These are phyloP conservation scores for Hirudinaria manillensis DNA, from an alignment of 2,888 invertebrate genomes.

Conservation along the genomic window DNA sequence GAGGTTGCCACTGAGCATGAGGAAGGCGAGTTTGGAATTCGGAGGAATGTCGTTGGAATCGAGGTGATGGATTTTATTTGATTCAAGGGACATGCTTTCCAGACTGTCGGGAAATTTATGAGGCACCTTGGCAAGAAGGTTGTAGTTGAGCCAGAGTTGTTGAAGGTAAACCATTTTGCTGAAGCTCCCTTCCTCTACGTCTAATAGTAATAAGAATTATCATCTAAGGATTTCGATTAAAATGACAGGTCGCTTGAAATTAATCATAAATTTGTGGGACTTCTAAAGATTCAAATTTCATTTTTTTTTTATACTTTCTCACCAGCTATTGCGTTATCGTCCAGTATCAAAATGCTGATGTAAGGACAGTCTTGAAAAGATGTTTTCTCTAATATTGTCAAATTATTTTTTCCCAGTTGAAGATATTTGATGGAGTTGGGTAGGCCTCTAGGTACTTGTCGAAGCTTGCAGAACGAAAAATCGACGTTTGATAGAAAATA, in stretches of 20 bases:
- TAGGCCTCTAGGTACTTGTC: slow-evolving; percentile 38
- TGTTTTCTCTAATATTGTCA: slow-evolving; percentile 33
- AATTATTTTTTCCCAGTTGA: slow-evolving; percentile 40
- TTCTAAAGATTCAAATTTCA: too few species aligned
- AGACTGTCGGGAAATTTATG: slow-evolving; percentile 73
- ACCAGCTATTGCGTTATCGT: slow-evolving; percentile 60
- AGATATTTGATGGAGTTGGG: slow-evolving; percentile 41
- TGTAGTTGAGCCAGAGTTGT: slow-evolving; percentile 73
- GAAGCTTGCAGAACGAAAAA: slow-evolving; percentile 39
- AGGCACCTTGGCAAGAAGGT: slow-evolving; percentile 67
- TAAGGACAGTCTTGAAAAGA: slow-evolving; percentile 51
- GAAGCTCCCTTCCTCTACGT: slow-evolving; percentile 78
- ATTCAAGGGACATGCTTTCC: slow-evolving; percentile 68
- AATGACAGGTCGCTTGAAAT: too few species aligned
- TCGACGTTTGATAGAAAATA: slow-evolving; percentile 39
- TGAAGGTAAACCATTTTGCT: slow-evolving; percentile 74
- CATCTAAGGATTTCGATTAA: too few species aligned
- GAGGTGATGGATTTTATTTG: slow-evolving; percentile 63
- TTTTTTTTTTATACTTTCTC: too few species aligned
- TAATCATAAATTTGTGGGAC: too few species aligned
- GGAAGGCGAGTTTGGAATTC: slow-evolving; percentile 39
- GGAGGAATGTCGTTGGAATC: slow-evolving; percentile 39
- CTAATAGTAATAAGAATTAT: slow-evolving; percentile 55
- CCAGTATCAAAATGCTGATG: slow-evolving; percentile 72
- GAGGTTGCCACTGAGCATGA: slow-evolving; percentile 39